Percentiles rank a stretch among this genome's conserved stretches.
Conservation (phyloP, 2,888 invertebrate genomes). For the Eilema sororculum region DNA sequence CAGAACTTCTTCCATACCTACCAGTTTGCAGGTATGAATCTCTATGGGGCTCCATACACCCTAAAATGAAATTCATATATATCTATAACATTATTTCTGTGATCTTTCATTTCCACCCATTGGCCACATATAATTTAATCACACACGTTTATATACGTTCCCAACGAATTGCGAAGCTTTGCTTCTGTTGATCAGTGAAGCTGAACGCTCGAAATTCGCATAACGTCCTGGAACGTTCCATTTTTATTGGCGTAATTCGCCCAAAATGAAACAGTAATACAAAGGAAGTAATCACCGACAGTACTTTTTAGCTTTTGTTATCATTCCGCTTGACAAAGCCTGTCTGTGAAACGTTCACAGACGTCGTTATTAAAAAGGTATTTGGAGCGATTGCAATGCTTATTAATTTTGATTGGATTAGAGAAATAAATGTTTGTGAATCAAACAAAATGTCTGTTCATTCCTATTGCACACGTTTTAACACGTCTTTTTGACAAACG, state of each 20-base stretch:
- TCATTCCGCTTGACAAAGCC: background rate
- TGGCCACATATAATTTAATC: background rate
- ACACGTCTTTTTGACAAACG: no score
- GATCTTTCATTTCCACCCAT: background rate
- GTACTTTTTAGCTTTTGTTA: background rate
- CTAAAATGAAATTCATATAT: no score
- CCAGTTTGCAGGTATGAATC: no score
- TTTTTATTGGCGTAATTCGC: conserved; percentile 1
- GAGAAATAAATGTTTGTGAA: background rate
- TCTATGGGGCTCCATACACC: no score
- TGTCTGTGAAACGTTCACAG: background rate
- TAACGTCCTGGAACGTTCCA: background rate
- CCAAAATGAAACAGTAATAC: background rate
- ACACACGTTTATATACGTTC: background rate
- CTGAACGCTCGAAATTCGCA: background rate
- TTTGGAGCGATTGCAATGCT: background rate
- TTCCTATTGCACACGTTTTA: no score
- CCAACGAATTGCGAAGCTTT: background rate
- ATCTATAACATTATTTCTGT: background rate
- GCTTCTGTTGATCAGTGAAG: background rate
- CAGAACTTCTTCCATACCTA: no score
- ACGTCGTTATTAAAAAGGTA: conserved; percentile 2
- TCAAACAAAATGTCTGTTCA: background rate
- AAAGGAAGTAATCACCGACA: background rate
- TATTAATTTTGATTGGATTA: background rate